These are phyloP conservation scores for Malthinus seriepunctatus DNA, from an alignment of 2,888 invertebrate species.

Conservation along the genomic window DNA sequence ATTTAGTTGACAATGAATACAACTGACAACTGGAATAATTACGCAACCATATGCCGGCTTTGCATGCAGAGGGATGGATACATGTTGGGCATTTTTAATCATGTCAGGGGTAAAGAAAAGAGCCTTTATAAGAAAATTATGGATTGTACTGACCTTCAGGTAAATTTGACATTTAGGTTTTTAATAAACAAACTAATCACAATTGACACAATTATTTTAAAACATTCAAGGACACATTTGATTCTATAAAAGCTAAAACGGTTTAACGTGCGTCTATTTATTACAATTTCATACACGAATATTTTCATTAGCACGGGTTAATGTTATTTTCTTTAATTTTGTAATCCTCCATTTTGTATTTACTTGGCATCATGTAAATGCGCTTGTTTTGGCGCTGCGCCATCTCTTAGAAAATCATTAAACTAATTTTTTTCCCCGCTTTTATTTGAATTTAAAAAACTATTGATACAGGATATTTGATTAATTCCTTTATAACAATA, in stretches of 20 bases:
- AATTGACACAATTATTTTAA: not conserved
- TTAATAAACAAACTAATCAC: slow-evolving; percentile 2
- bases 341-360: not conserved
- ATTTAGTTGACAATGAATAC: slow-evolving; percentile 43
- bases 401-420: not conserved
- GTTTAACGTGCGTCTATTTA: too few species aligned
- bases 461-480: too few species aligned
- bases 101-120: slow-evolving; percentile 54
- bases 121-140: slow-evolving; percentile 55
- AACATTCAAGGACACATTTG: too few species aligned
- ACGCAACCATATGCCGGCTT: slow-evolving; percentile 67
- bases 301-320: too few species aligned
- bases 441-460: not conserved
- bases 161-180: slow-evolving; percentile 35
- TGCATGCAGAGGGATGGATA: slow-evolving; percentile 67
- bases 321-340: not conserved
- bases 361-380: not conserved
- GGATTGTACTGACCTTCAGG: slow-evolving; percentile 54
- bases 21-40: slow-evolving; percentile 59
- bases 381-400: not conserved
- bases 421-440: not conserved
- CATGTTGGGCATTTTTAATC: slow-evolving; percentile 66
- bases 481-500: too few species aligned
- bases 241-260: too few species aligned
- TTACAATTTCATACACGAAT: too few species aligned